Conservation (phyloP, 1,140 invertebrate species). For the Atopsyche davidsoni region DNA sequence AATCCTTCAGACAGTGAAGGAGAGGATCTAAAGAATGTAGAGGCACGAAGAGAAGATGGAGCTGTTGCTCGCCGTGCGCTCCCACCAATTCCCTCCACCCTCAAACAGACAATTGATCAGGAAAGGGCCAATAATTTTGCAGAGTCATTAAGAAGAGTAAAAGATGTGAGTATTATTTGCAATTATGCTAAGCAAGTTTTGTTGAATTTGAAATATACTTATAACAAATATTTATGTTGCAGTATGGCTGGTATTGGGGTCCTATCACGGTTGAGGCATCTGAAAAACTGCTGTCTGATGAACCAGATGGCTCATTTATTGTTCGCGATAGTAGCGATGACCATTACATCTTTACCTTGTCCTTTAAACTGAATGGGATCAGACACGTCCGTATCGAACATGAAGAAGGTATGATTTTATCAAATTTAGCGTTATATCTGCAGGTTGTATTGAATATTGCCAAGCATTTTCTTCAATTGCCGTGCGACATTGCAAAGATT, state of each 20-base stretch:
- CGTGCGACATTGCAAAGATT: too few species aligned
- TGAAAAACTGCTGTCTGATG: conserved; percentile 87
- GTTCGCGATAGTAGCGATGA: conserved; percentile 96
- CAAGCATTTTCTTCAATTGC: too few species aligned
- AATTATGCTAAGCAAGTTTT: neutral
- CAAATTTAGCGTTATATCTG: too few species aligned
- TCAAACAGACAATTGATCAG: conserved; percentile 33
- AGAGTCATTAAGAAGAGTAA: conserved; percentile 87
- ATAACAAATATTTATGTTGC: conserved; percentile 35
- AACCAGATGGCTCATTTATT: conserved; percentile 93
- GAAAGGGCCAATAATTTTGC: conserved; percentile 72
- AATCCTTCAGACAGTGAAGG: conserved; percentile 31
- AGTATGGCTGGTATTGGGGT: conserved; percentile 99
- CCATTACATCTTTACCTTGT: conserved; percentile 95
- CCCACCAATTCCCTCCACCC: conserved; percentile 65
- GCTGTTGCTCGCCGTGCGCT: conserved; percentile 62
- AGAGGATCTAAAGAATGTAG: conserved; percentile 26
- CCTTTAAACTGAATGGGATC: conserved; percentile 90
- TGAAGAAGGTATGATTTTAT: conserved; percentile 74
- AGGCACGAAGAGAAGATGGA: neutral
- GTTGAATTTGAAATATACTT: conserved; percentile 3
- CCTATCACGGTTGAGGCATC: conserved; percentile 90
- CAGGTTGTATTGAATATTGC: too few species aligned
- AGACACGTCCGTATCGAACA: conserved; percentile 95
- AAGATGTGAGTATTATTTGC: conserved; percentile 74